phyloP scores from a whole-genome alignment of 2,888 invertebrate species.

The Drosophila paracracens region DNA sequence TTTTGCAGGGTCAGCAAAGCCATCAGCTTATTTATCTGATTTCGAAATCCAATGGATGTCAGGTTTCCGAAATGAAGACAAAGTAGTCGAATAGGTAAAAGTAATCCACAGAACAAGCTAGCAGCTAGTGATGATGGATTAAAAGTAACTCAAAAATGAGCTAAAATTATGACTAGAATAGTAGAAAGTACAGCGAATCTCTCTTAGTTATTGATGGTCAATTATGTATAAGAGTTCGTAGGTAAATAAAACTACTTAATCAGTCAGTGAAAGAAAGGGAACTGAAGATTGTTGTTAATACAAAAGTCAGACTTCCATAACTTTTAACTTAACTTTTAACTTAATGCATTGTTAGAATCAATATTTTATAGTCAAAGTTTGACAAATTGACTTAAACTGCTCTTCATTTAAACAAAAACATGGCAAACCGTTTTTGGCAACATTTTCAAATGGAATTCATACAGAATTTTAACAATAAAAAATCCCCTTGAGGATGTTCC shows the following conservation, averaged over 20 bases:
- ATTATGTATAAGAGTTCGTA: background rate
- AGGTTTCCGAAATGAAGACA: constrained; percentile 5
- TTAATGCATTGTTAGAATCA: accelerated
- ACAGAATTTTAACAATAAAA: background rate
- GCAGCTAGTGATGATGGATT: constrained; percentile 1
- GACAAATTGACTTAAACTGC: background rate
- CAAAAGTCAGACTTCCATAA: background rate
- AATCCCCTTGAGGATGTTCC: background rate
- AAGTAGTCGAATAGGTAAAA: constrained; percentile 5
- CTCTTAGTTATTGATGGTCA: background rate
- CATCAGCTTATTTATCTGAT: constrained; percentile 2
- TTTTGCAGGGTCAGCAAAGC: constrained; percentile 9
- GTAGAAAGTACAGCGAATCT: background rate
- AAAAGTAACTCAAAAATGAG: background rate
- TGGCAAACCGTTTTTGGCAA: background rate
- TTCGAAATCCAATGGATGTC: constrained; percentile 5
- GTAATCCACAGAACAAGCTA: background rate
- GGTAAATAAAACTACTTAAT: background rate
- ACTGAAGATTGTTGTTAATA: background rate
- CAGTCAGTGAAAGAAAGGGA: background rate
- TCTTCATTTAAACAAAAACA: background rate
- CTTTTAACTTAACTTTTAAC: background rate
- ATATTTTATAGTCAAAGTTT: background rate
- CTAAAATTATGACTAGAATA: background rate
- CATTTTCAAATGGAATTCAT: background rate